Conservation (phyloP, 2,888 invertebrate genomes). For the Melangyna quadrimaculata region DNA sequence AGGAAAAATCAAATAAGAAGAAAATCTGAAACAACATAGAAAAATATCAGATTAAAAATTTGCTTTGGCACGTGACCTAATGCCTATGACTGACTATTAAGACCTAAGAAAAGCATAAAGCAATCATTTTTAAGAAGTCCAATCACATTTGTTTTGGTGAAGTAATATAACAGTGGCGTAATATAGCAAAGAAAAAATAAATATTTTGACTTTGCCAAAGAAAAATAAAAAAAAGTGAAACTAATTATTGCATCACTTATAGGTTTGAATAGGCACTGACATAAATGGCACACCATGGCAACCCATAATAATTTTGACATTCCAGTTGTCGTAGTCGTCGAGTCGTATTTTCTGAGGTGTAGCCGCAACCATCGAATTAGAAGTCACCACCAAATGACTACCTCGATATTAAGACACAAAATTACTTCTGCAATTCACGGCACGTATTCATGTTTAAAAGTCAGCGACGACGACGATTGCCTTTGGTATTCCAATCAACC, state of each 20-base stretch:
- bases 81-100: slow-evolving; percentile 34
- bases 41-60: slow-evolving; percentile 17
- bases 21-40: not conserved
- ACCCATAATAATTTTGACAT: slow-evolving; percentile 26
- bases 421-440: slow-evolving; percentile 25
- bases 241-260: slow-evolving; percentile 53
- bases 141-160: slow-evolving; percentile 46
- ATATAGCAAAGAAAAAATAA: slow-evolving; percentile 22
- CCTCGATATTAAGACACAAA: slow-evolving; percentile 3
- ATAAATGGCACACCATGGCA: slow-evolving; percentile 22
- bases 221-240: slow-evolving; percentile 47
- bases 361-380: not conserved
- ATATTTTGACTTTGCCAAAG: slow-evolving; percentile 31
- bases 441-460: slow-evolving; percentile 55
- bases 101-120: not conserved
- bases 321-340: not conserved
- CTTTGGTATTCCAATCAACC: slow-evolving; percentile 21
- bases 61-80: slow-evolving; percentile 59
- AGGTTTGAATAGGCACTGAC: not conserved
- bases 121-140: slow-evolving; percentile 30
- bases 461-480: slow-evolving; percentile 31
- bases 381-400: not conserved
- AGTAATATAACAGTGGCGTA: slow-evolving; percentile 40
- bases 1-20: slow-evolving; percentile 27
- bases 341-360: not conserved